A percentile compares a stretch with the other conserved stretches of the same genome.
These are phyloP conservation scores for Nesidiocoris tenuis DNA, from an alignment of 2,888 invertebrate genomes.

Conservation along the genomic window DNA sequence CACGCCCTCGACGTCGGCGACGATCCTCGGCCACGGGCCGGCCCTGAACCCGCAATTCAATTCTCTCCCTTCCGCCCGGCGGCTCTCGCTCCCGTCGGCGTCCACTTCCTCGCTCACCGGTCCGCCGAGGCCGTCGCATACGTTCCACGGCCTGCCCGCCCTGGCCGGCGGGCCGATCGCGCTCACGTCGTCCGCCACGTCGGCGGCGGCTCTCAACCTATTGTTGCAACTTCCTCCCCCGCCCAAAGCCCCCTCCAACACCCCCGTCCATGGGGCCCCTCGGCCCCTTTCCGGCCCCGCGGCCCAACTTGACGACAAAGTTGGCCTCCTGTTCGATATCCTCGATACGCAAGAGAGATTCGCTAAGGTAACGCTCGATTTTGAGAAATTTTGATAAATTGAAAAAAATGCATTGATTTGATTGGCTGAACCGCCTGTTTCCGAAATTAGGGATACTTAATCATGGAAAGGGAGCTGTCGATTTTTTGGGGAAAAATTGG, in stretches of 20 bases:
- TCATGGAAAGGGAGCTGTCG: no score
- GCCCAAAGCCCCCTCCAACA: slow-evolving; percentile 60
- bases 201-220: slow-evolving; percentile 52
- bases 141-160: slow-evolving; percentile 63
- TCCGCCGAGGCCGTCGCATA: slow-evolving; percentile 66
- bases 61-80: slow-evolving; percentile 57
- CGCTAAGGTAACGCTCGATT: slow-evolving; percentile 71
- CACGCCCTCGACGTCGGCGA: slow-evolving; percentile 30
- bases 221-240: slow-evolving; percentile 57
- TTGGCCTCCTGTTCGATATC: slow-evolving; percentile 77
- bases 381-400: no score
- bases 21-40: background rate
- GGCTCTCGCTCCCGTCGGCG: slow-evolving; percentile 55
- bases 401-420: no score
- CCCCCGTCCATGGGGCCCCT: slow-evolving; percentile 54
- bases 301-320: slow-evolving; percentile 68
- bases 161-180: slow-evolving; percentile 41
- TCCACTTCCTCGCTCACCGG: slow-evolving; percentile 57
- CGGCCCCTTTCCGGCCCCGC: slow-evolving; percentile 54
- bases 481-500: no score
- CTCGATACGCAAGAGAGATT: slow-evolving; percentile 78
- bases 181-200: slow-evolving; percentile 57
- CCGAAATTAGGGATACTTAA: no score
- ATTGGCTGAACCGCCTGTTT: no score
- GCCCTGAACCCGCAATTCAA: slow-evolving; percentile 42